Conservation (phyloP, 2,113 vertebrate species). For the Noctilio leporinus region DNA sequence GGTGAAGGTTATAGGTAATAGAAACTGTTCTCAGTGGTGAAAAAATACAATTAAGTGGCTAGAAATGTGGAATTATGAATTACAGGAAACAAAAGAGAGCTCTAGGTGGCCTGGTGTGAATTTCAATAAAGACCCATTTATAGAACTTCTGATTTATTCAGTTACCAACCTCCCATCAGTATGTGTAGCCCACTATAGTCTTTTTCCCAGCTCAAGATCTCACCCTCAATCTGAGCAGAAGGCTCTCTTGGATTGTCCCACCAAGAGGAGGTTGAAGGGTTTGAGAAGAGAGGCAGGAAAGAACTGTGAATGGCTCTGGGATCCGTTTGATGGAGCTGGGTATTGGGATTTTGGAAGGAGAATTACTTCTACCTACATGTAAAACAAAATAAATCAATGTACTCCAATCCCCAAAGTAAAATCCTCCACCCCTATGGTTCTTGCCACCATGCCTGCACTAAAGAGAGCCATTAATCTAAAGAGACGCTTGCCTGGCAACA, state of each 20-base stretch:
- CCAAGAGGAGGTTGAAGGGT: rapidly evolving
- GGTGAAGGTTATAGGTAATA: background rate
- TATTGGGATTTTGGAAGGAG: background rate
- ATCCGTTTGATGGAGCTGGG: background rate
- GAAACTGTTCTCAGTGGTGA: background rate
- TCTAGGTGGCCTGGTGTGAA: background rate
- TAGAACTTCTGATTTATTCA: background rate
- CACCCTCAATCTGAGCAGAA: background rate
- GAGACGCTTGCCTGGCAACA: background rate
- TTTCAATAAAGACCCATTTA: background rate
- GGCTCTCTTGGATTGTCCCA: background rate
- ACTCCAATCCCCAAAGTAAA: background rate
- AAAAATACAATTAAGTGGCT: background rate
- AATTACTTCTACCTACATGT: background rate
- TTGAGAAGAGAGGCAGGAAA: background rate
- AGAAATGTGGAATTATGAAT: background rate
- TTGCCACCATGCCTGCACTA: background rate
- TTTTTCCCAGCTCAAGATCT: background rate
- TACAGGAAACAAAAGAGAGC: background rate
- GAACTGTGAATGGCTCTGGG: background rate
- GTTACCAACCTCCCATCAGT: background rate
- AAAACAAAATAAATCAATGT: background rate
- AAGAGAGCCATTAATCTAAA: background rate
- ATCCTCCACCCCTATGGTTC: background rate
- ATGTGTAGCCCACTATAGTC: background rate